Base-by-base conservation (phyloP, 2,797 vertebrate genomes). In the Schizopygopsis malacanthus region DNA sequence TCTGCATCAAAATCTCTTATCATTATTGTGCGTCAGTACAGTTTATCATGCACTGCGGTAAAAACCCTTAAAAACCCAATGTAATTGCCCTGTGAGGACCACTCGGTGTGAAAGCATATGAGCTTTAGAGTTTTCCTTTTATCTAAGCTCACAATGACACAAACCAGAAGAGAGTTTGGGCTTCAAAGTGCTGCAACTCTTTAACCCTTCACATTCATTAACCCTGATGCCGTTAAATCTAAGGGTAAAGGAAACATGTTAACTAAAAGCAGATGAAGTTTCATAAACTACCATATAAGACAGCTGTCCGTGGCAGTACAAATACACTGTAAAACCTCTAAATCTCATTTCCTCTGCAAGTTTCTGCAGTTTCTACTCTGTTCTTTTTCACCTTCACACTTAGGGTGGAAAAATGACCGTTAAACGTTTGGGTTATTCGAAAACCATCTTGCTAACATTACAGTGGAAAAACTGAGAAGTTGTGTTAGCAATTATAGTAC, bases 201-300 rank as follows among this genome's bases (percentile, higher is more conserved):
- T 78, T 88, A 85, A 84, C 86, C 79, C 82, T 47, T 81, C 59
- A 81, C 78, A 65, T 80, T 84, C 79, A 1, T 71, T 87, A 84
- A 87, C n/a, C 78, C 87, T 75, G 25, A 47, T 79, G 85, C 85
- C 18, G 28, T 81, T 69, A 70, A 85, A 81, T 41, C 10, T 9
- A 4, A 4, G 33, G 39, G 12, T 70, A 70, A 71, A 18, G 45
- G 84, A 69, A 87, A 84, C 77, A 80, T 28, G 3, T 73, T 84
- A 87, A 90, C n/a, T 20, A n/a, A 83, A 80, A 87, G 79, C 89
- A 90, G 79, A 89, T 82, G 86, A 76, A 45, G 47, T 77, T 82
- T 61, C 59, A 83, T 65, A 78, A 69, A 56, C 25, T 4, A 39
- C 18, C 22, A 7, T 15, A 63, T 45, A 72, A 82, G 54, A 63